phyloP scores from a whole-genome alignment of 2,797 vertebrate genomes.

The Euphonia xanthogaster region DNA sequence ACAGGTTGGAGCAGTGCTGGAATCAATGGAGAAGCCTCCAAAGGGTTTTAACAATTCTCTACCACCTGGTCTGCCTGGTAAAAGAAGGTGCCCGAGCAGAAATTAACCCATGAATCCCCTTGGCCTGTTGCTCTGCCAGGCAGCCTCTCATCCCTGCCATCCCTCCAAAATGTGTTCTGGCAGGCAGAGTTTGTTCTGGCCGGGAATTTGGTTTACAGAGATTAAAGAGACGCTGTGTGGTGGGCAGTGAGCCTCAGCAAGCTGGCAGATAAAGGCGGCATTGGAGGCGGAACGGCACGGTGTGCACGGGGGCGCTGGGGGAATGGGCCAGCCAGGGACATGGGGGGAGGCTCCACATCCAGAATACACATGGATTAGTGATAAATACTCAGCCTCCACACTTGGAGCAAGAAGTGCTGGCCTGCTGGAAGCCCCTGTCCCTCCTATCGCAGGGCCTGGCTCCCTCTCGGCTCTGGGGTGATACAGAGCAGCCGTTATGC shows the following conservation, averaged over 20 bases:
- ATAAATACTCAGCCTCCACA: not conserved
- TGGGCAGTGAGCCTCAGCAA: not conserved
- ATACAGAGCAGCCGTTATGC: conserved; percentile 41
- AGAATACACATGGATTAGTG: not conserved
- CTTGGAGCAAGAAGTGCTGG: not conserved
- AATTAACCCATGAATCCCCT: not conserved
- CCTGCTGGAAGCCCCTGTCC: not conserved
- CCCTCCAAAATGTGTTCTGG: not conserved
- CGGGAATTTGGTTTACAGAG: not conserved
- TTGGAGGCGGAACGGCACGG: not conserved
- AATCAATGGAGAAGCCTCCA: conserved; percentile 14
- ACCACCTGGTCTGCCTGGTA: not conserved
- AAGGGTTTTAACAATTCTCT: not conserved
- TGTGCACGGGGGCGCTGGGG: fast-evolving
- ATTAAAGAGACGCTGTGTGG: not conserved
- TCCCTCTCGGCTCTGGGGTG: not conserved
- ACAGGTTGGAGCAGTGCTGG: not conserved
- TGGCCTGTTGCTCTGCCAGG: not conserved
- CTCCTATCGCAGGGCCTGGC: not conserved
- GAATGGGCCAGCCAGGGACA: not conserved
- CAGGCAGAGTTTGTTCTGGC: conserved; percentile 23
- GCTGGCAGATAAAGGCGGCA: not conserved
- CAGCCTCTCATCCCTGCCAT: not conserved
- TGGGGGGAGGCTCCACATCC: not conserved
- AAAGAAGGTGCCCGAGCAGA: not conserved